Conservation (phyloP, 1,140 invertebrate genomes). For the Panonychus citri region DNA sequence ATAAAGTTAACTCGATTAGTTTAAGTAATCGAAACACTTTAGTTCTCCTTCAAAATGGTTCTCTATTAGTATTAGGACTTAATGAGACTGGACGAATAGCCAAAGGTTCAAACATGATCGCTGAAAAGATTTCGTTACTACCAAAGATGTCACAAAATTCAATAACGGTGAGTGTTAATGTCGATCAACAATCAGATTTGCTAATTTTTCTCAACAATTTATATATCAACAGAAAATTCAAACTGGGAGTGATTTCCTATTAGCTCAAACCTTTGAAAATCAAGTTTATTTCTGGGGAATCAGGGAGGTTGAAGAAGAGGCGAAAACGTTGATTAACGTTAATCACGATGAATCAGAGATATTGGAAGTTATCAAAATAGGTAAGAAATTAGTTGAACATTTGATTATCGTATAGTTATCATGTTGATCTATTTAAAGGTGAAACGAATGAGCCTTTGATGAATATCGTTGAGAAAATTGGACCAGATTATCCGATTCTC, state of each 20-base stretch:
- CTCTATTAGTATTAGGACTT: background rate
- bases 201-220: background rate
- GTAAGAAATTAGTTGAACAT: background rate
- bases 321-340: background rate
- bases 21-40: background rate
- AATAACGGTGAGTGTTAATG: background rate
- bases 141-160: background rate
- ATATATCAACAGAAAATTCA: slow-evolving; percentile 26
- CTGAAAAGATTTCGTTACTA: background rate
- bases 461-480: slow-evolving; percentile 13
- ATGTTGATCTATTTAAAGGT: slow-evolving; percentile 3
- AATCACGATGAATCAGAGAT: slow-evolving; percentile 1
- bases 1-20: background rate
- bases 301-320: background rate
- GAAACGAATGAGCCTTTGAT: slow-evolving; percentile 14
- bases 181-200: background rate
- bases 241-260: slow-evolving; percentile 39
- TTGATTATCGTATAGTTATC: background rate
- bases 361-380: slow-evolving; percentile 11
- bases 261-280: slow-evolving; percentile 37
- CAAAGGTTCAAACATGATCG: too few species aligned
- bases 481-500: slow-evolving; percentile 15
- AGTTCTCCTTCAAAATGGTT: background rate
- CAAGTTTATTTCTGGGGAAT: slow-evolving; percentile 39
- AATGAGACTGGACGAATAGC: background rate